Evolutionary conservation across 2,113 vertebrate genomes (phyloP).

Genomic region (Cyphomyrus plagiostoma): DNA sequence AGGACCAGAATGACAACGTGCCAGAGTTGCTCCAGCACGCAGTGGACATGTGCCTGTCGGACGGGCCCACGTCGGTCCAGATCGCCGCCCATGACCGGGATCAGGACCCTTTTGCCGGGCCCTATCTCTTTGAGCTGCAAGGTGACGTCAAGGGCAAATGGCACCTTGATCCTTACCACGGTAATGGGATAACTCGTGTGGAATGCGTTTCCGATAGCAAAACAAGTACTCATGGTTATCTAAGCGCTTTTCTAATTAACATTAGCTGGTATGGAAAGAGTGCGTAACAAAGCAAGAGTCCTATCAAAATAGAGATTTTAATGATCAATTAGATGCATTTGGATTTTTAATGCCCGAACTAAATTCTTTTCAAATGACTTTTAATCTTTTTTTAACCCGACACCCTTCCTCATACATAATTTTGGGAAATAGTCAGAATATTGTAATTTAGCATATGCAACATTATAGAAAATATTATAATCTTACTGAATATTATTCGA

Average conservation of each 20-base stretch:
- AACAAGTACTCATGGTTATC: background rate
- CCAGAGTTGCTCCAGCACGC: background rate
- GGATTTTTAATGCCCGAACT: background rate
- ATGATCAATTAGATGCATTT: background rate
- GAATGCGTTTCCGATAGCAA: no score
- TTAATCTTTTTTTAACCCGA: background rate
- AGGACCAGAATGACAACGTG: constrained; percentile 40
- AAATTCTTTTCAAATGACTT: background rate
- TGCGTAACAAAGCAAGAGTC: background rate
- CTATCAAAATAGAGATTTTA: background rate
- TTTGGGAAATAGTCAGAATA: background rate
- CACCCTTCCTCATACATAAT: background rate
- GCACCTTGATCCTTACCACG: constrained; percentile 29
- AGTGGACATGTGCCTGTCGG: constrained; percentile 39
- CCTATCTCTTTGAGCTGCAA: constrained; percentile 39
- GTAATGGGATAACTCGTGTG: constrained; percentile 1
- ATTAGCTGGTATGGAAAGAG: background rate
- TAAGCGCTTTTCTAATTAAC: background rate
- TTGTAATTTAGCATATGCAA: background rate
- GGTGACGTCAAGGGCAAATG: constrained; percentile 35
- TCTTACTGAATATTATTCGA: background rate
- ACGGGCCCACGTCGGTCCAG: constrained; percentile 12
- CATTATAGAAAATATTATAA: background rate
- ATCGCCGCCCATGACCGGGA: constrained; percentile 41
- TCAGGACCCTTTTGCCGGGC: constrained; percentile 32